Percentiles rank a stretch among this genome's conserved stretches.
These are phyloP conservation scores for Hephaestus fuliginosus DNA, from an alignment of 2,797 vertebrate genomes.

Conservation along the genomic window DNA sequence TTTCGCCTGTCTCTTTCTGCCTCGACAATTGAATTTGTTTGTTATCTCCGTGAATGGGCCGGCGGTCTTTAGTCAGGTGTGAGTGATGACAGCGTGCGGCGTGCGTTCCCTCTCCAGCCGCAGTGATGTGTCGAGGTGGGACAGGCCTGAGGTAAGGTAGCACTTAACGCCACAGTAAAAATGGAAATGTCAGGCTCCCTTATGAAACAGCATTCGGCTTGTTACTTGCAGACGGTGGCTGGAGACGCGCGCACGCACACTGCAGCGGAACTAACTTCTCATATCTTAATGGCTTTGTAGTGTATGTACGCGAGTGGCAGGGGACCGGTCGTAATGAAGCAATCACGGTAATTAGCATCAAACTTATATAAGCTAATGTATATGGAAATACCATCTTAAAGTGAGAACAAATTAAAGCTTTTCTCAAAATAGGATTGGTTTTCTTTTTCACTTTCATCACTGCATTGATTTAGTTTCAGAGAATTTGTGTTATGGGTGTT, in stretches of 20 bases:
- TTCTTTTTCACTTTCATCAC: background rate
- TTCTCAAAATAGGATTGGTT: background rate
- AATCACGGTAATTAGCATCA: slow-evolving; percentile 14
- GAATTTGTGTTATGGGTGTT: background rate
- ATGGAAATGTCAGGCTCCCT: slow-evolving; percentile 58
- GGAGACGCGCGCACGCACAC: background rate
- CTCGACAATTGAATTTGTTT: slow-evolving; percentile 36
- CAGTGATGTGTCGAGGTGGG: slow-evolving; percentile 27
- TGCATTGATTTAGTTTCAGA: background rate
- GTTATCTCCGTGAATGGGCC: background rate
- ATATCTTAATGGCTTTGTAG: slow-evolving; percentile 32
- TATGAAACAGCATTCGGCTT: slow-evolving; percentile 24
- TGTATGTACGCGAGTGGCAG: slow-evolving; percentile 14
- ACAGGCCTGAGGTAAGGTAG: slow-evolving; percentile 36
- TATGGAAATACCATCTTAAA: background rate
- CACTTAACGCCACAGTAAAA: slow-evolving; percentile 54
- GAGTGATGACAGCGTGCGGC: slow-evolving; percentile 20
- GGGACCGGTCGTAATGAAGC: slow-evolving; percentile 28
- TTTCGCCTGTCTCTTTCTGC: slow-evolving; percentile 1
- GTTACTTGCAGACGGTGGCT: slow-evolving; percentile 37
- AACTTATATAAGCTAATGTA: slow-evolving; percentile 5
- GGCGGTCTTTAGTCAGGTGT: slow-evolving; percentile 4
- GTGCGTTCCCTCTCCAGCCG: background rate
- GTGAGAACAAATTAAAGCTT: background rate
- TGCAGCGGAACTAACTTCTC: slow-evolving; percentile 13